These are phyloP conservation scores for Mesitornis unicolor DNA, from an alignment of 2,113 vertebrate genomes.

Conservation along the genomic window DNA sequence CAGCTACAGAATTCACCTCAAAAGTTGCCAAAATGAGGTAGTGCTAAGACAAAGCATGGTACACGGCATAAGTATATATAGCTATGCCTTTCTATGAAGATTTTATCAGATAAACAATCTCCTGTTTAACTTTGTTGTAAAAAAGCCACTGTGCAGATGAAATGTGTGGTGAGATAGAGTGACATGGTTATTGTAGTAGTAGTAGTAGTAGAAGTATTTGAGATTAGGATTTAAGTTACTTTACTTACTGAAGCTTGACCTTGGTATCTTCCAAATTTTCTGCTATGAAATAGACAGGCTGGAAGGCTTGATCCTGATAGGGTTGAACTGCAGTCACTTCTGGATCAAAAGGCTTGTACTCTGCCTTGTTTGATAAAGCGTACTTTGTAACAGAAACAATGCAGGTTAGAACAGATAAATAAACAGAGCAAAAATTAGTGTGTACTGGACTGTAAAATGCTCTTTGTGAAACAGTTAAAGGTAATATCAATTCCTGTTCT, in stretches of 20 bases:
- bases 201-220: neutral
- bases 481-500: neutral
- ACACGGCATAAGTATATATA: neutral
- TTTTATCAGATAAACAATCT: neutral
- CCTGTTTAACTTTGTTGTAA: neutral
- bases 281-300: conserved; percentile 83
- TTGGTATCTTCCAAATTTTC: conserved; percentile 86
- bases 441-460: neutral
- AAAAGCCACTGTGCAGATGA: neutral
- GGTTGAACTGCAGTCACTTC: conserved; percentile 77
- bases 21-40: neutral
- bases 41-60: neutral
- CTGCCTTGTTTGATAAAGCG: conserved; percentile 79
- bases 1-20: neutral
- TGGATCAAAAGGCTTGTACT: conserved; percentile 78
- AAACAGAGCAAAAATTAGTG: neutral
- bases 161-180: neutral
- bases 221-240: neutral
- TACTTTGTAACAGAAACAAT: conserved; percentile 63
- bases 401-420: neutral
- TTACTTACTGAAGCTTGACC: conserved; percentile 76
- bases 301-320: conserved; percentile 83
- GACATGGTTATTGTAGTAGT: neutral
- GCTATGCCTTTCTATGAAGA: neutral
- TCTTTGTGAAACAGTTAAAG: neutral